These are phyloP conservation scores for Zaprionus africanus DNA, from an alignment of 1,140 invertebrate genomes.

Conservation along the genomic window DNA sequence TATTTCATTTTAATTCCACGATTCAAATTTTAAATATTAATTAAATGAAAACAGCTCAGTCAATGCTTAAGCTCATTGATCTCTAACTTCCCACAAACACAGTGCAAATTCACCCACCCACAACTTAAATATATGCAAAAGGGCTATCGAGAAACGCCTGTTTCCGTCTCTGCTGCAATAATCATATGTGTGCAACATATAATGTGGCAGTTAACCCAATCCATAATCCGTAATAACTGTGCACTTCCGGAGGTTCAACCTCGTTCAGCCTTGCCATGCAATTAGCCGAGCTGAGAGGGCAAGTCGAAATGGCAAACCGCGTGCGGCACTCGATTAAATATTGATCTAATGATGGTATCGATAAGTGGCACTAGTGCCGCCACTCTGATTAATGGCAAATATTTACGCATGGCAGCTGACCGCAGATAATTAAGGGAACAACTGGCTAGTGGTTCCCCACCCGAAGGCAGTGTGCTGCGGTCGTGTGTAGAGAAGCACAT, in stretches of 20 bases:
- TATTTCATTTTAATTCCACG: too few relatives aligned
- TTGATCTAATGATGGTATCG: slow-evolving; percentile 40
- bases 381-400: slow-evolving; percentile 47
- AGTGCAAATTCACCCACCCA: accelerated
- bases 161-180: not conserved
- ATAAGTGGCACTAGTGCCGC: slow-evolving; percentile 24
- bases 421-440: slow-evolving; percentile 59
- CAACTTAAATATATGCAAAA: not conserved
- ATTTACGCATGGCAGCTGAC: slow-evolving; percentile 60
- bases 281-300: slow-evolving; percentile 14
- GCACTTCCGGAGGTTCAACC: not conserved
- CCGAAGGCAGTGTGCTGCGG: not conserved
- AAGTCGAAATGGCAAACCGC: slow-evolving; percentile 55
- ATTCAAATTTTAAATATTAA: too few relatives aligned
- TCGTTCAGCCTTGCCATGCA: slow-evolving; percentile 3
- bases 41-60: too few relatives aligned
- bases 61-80: too few relatives aligned
- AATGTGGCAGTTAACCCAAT: not conserved
- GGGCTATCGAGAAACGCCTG: slow-evolving; percentile 1
- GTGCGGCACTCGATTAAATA: slow-evolving; percentile 67
- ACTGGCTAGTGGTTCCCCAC: slow-evolving; percentile 21
- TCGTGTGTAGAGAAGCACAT: not conserved
- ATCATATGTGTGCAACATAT: not conserved
- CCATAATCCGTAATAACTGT: slow-evolving; percentile 1
- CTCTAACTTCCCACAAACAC: too few relatives aligned